A percentile compares a stretch with the other conserved stretches of the same genome.
Conservation (phyloP, 2,113 vertebrate genomes). For the Corvus moneduloides region DNA sequence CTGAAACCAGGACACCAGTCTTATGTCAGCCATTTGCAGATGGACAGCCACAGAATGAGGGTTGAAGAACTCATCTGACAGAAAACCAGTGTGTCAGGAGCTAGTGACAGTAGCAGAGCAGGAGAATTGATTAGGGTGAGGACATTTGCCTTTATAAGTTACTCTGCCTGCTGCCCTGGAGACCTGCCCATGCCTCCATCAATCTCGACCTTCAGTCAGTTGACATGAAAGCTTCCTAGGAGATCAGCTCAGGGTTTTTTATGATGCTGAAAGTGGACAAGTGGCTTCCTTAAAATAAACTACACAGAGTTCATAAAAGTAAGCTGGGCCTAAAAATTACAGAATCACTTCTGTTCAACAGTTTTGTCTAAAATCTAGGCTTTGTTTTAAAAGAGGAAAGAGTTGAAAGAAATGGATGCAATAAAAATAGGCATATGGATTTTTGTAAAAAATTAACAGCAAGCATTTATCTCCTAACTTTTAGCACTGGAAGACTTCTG, state of each 20-base stretch:
- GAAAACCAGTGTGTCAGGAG: not conserved
- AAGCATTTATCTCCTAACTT: not conserved
- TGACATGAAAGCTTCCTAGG: not conserved
- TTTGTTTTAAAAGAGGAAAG: not conserved
- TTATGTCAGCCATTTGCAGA: not conserved
- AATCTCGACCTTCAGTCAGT: not conserved
- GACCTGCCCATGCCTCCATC: not conserved
- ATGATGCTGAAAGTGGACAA: not conserved
- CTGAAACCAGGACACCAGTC: not conserved
- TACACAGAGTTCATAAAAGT: not conserved
- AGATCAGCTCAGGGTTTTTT: not conserved
- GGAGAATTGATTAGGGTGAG: not conserved
- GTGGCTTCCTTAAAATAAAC: not conserved
- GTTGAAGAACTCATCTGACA: not conserved
- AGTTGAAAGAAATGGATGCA: not conserved
- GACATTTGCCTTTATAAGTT: not conserved
- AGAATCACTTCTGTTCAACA: not conserved
- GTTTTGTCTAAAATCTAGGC: not conserved
- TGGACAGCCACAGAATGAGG: not conserved
- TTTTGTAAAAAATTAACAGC: not conserved
- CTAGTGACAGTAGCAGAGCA: not conserved
- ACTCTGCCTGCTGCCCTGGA: not conserved
- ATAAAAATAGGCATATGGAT: not conserved
- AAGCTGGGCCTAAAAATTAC: not conserved
- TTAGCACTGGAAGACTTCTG: not conserved